Conservation (phyloP, 2,113 vertebrate genomes). For the Ginglymostoma cirratum region DNA sequence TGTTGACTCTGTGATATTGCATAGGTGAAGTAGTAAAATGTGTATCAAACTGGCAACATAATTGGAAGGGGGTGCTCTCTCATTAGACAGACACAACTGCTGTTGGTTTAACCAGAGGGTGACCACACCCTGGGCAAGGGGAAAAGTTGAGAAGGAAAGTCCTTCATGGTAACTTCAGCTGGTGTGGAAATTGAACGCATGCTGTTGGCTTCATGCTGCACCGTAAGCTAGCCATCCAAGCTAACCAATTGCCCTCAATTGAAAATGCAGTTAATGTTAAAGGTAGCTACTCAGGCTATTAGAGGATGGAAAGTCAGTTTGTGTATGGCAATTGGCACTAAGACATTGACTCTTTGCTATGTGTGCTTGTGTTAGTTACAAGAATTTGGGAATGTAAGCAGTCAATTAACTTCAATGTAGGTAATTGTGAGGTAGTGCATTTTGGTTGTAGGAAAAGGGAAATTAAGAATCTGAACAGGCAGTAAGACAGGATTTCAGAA, state of each 20-base stretch:
- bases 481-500: neutral
- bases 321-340: neutral
- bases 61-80: neutral
- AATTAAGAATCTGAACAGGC: neutral
- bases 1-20: neutral
- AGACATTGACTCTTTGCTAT: neutral
- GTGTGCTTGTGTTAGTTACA: neutral
- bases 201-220: too few relatives aligned
- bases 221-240: too few relatives aligned
- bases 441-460: neutral
- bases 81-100: too few relatives aligned
- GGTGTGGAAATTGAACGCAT: too few relatives aligned
- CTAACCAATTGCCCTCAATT: too few relatives aligned
- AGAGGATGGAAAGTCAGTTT: neutral
- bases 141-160: too few relatives aligned
- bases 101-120: too few relatives aligned
- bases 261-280: neutral
- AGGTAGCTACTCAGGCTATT: neutral
- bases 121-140: too few relatives aligned
- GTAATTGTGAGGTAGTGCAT: neutral
- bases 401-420: neutral
- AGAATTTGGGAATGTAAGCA: neutral
- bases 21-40: neutral
- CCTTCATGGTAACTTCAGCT: too few relatives aligned
- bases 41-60: neutral